These are phyloP conservation scores for Mystacornis crossleyi DNA, from an alignment of 2,113 vertebrate species.

Conservation along the genomic window DNA sequence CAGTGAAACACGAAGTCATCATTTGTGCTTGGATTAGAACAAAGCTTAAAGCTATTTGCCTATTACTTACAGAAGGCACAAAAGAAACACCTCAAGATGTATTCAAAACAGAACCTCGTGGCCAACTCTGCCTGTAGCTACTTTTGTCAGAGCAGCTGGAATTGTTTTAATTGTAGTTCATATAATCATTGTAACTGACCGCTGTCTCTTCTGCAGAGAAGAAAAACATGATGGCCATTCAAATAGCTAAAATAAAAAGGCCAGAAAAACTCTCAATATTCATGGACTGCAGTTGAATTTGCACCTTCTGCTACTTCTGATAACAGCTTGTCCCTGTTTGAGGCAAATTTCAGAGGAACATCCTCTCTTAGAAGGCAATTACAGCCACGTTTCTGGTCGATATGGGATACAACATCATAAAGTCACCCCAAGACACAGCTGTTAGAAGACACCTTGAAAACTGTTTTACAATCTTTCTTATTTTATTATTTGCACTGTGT, in stretches of 20 bases:
- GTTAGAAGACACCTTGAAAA: constrained; percentile 27
- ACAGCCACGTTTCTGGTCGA: too few species aligned
- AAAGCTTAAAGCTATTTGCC: constrained; percentile 49
- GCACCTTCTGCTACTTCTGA: constrained; percentile 63
- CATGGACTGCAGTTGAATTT: constrained; percentile 68
- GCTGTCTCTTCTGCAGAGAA: constrained; percentile 63
- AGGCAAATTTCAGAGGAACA: too few species aligned
- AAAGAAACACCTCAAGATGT: not conserved
- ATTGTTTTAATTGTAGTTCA: constrained; percentile 51
- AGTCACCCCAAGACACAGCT: not conserved
- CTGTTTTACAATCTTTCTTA: constrained; percentile 40
- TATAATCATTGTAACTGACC: constrained; percentile 46
- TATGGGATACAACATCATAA: too few species aligned
- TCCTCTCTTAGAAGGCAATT: too few species aligned
- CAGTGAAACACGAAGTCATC: not conserved
- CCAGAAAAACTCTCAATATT: constrained; percentile 62
- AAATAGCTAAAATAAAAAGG: constrained; percentile 63
- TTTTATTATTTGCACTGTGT: constrained; percentile 68
- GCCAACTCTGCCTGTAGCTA: constrained; percentile 9
- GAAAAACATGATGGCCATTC: constrained; percentile 65
- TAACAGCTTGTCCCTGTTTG: not conserved
- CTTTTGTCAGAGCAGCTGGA: constrained; percentile 20
- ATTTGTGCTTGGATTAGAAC: constrained; percentile 14
- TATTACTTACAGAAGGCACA: constrained; percentile 3
- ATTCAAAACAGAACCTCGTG: constrained; percentile 14